Base-by-base conservation (phyloP, 1,140 invertebrate species). In the Bombus confusus region DNA sequence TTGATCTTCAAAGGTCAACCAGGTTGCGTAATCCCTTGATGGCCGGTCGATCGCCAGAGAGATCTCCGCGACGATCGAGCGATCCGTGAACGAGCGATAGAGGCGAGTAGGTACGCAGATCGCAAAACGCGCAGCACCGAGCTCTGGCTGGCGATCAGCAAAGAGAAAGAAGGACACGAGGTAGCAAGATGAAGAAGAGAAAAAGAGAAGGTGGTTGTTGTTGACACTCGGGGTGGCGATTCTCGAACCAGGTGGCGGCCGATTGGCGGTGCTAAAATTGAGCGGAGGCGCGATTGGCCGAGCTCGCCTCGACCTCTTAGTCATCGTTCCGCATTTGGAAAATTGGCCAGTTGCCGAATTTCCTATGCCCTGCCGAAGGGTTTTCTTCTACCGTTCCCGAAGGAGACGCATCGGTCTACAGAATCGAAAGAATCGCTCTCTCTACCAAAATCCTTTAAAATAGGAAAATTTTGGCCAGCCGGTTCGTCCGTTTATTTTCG, bases 251-350 rank as follows among this genome's bases (percentile, higher is more conserved):
- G 83, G 86, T 87, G 83, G 90, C 80, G 52, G 74, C 80, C 86
- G 90, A 89, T 91, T 91, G 90, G 90, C 76, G 83, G 87, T 89
- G 79, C 90, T 89, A 91, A 87, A 91, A 87, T 89, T 91, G 87
- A 76, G 47, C 77, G 25, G 3, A 22, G 68, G 31, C 78, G 47
- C 59, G 83, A 91, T 91, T 91, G 90, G 90, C 81, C 64, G 66
- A 43, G 52, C 74, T 47, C 73, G 82, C 28, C 80, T 41, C 64
- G 78, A 66, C n/a, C 83, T 86, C 88, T 93, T 92, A 93, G 92
- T 92, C 91, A 93, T 79, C 91, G 87, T 88, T 88, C 88, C 86
- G 80, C 73, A 92, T 92, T 93, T 93, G 92, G 92, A 90, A 91
- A 92, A 90, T 91, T 93, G 92, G 92, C 89, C 39, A 43, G 68